These are phyloP conservation scores for Sebastes hubbsi DNA, from an alignment of 2,797 vertebrate genomes.

Conservation along the genomic window DNA sequence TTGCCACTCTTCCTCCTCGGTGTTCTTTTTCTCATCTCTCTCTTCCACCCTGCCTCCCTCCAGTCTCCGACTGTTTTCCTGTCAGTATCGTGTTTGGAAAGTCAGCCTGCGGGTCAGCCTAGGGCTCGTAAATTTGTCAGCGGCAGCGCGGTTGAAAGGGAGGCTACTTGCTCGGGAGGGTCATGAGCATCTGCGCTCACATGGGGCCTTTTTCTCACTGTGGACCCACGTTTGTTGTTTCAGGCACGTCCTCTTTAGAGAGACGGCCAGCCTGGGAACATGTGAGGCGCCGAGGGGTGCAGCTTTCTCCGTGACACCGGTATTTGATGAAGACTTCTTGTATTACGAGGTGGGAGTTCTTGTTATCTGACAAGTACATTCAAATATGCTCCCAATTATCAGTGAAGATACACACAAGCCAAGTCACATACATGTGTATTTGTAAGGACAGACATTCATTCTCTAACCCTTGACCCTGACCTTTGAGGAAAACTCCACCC, in stretches of 20 bases:
- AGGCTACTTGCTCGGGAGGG: conserved; percentile 68
- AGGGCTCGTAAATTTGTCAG: conserved; percentile 81
- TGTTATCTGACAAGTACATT: conserved; percentile 3
- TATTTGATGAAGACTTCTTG: conserved; percentile 38
- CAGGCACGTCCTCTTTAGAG: conserved; percentile 87
- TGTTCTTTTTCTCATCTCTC: conserved; percentile 32
- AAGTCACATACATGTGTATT: background rate
- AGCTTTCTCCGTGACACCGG: conserved; percentile 24
- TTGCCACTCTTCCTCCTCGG: conserved; percentile 3
- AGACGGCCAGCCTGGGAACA: conserved; percentile 74
- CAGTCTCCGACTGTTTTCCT: conserved; percentile 66
- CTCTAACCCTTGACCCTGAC: conserved; percentile 44
- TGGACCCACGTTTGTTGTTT: conserved; percentile 84
- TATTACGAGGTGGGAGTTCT: conserved; percentile 10
- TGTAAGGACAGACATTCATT: conserved; percentile 32
- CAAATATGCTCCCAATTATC: conserved; percentile 4
- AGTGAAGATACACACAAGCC: conserved; percentile 12
- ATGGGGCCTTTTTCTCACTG: conserved; percentile 63
- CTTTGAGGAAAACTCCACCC: conserved; percentile 45
- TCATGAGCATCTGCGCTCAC: conserved; percentile 61
- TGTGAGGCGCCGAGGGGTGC: conserved; percentile 36
- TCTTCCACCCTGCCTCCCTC: conserved; percentile 29
- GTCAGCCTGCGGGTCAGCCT: conserved; percentile 63
- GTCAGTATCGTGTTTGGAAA: conserved; percentile 75
- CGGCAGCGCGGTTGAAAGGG: conserved; percentile 63